Evolutionary conservation across 2,888 invertebrate species (phyloP), one percentile per base, ranked within the genome.

Genomic region (Ceraclea dissimilis): DNA sequence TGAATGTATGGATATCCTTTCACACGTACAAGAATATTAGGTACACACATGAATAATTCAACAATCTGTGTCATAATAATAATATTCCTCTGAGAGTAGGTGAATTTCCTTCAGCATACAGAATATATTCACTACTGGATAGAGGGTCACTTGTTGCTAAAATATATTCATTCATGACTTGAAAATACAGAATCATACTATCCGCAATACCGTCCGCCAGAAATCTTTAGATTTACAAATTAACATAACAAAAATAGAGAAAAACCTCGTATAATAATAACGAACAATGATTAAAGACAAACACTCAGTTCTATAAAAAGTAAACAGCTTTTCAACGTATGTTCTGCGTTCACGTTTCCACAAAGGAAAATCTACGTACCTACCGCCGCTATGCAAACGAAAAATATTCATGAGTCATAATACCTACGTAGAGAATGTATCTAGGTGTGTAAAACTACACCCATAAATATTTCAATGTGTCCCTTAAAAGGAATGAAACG

Each of bases 371-470:
- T 31, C 50, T 22, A 20, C 31, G 49, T 26, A 17, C n/a, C 54
- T 26, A 17, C n/a, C 54, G 50, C 44, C 44, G 49, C 50, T 50
- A 44, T 50, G 50, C 49, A 43, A 54, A 43, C 22, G n/a, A 21
- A 31, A 43, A 49, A 48, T 39, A 39, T 49, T 49, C 49, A 26
- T 54, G 49, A 54, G 18, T 18, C 47, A 46, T 13, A 47, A 48
- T 21, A 44, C 47, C 6, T 31, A 31, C 34, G 20, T 47, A 31
- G 16, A 10, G n/a, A 21, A n/a, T 16, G 4, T n/a, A n/a, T n/a
- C n/a, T n/a, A 16, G 22, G n/a, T 19, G 52, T 26, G 18, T n/a
- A 39, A 39, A 39, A 39, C 6, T n/a, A 39, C 5, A 39, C 16
- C 39, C 39, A 13, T 39, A 39, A n/a, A 39, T 39, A n/a, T 13